Evolutionary conservation across 2,113 vertebrate species (phyloP).

Genomic region (Microtus pennsylvanicus): DNA sequence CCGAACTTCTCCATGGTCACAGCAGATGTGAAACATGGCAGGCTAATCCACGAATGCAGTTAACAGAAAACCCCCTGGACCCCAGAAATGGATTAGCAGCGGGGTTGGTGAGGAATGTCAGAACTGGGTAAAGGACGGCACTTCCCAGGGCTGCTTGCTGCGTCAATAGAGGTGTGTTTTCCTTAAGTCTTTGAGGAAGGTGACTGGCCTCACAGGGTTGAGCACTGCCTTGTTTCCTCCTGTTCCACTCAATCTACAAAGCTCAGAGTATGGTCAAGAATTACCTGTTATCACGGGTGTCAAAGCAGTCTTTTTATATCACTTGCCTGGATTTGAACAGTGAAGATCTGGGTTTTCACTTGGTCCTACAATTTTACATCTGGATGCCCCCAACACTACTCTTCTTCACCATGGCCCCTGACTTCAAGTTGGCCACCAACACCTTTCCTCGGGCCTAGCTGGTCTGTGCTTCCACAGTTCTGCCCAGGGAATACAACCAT

Average conservation of each 20-base stretch:
- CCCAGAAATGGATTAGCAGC: neutral
- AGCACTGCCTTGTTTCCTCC: neutral
- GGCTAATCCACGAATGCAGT: neutral
- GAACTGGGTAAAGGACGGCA: neutral
- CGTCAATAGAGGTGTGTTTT: neutral
- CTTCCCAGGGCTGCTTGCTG: neutral
- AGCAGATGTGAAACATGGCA: neutral
- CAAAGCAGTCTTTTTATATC: neutral
- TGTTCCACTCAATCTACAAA: neutral
- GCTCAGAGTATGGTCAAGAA: neutral
- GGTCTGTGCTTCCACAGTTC: neutral
- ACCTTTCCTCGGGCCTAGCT: neutral
- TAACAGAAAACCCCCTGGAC: slow-evolving; percentile 11
- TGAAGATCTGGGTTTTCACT: neutral
- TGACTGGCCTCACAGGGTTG: neutral
- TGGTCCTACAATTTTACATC: neutral
- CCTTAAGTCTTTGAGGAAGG: neutral
- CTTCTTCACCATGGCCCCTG: neutral
- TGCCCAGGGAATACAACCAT: neutral
- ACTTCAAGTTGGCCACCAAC: neutral
- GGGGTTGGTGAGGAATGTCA: neutral
- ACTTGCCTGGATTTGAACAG: neutral
- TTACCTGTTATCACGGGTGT: neutral
- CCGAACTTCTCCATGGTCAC: neutral
- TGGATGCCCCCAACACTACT: neutral